Base-by-base conservation (phyloP, 2,797 vertebrate species). In the Neostethus bicornis region DNA sequence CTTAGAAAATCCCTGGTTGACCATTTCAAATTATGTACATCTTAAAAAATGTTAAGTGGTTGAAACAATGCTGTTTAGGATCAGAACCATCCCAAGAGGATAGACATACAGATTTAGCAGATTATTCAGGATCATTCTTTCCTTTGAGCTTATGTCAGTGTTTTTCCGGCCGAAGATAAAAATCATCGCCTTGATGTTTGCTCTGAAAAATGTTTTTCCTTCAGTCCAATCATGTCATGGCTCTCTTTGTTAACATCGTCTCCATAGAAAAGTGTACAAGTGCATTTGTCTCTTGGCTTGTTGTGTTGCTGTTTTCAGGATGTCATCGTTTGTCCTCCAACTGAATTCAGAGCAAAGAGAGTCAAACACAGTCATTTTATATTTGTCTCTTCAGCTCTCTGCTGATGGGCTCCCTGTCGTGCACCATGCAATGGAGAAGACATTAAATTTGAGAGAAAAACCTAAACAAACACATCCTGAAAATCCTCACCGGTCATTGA, bases 321-420 rank as follows among this genome's bases (percentile, higher is more conserved):
- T 85, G 80, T 80, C 76, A 74, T 77, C 87, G 86, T 91, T 90
- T 90, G 84, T 85, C 79, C 70, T 86, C 70, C 88, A 90, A 84
- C 87, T 89, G 89, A 91, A 91, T 85, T 83, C 70, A 76, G 85
- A 65, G 66, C 62, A 35, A 69, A 74, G 70, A 75, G 45, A 82
- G 78, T 75, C 74, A 70, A 67, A 29, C 70, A 79, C 77, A 80
- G 78, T 67, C 75, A 84, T 83, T 87, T 87, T 90, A 89, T 90
- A 89, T 90, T 87, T 84, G 87, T 83, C 85, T 69, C 55, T 76
- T 67, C 68, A 82, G 83, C 67, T 79, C 69, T 89, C 80, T 85
- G 83, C 90, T 90, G 86, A 91, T 91, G 91, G 88, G 90, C 76
- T 71, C 78, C 76, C 71, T 45, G 61, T 49, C 44, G 73, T 70